Conservation (phyloP, 1,140 invertebrate species). For the Dolichoris vasculosae region DNA sequence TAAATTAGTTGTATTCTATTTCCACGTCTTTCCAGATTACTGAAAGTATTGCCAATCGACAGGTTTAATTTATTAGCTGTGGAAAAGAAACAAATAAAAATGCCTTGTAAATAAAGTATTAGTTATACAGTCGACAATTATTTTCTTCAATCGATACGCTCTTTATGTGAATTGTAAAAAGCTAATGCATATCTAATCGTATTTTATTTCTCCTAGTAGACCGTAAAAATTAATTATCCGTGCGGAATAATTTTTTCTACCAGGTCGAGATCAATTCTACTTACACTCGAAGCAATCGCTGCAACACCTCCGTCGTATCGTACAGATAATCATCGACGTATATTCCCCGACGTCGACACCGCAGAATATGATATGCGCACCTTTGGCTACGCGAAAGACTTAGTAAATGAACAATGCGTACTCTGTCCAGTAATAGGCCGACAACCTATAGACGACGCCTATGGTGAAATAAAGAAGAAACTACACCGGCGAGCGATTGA, state of each 20-base stretch:
- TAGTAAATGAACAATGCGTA: constrained; percentile 3
- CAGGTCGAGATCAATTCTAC: background rate
- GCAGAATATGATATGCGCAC: background rate
- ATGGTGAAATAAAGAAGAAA: background rate
- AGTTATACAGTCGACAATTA: constrained; percentile 15
- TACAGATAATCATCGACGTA: background rate
- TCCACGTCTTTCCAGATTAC: background rate
- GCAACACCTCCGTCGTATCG: background rate
- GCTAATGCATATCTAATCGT: constrained; percentile 9
- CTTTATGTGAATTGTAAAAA: constrained; percentile 28
- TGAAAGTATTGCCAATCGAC: constrained; percentile 14
- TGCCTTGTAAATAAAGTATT: background rate
- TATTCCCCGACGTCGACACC: background rate
- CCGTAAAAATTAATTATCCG: constrained; percentile 4
- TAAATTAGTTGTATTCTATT: background rate
- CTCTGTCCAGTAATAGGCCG: background rate
- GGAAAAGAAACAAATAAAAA: background rate
- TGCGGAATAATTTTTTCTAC: background rate
- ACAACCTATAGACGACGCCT: background rate
- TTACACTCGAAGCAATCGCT: no score
- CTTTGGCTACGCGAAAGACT: background rate
- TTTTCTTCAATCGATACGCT: background rate
- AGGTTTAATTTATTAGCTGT: background rate
- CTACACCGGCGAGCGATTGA: background rate
- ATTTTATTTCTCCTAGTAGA: background rate